A percentile compares a stretch with the other conserved stretches of the same genome.
Conservation (phyloP, 2,797 vertebrate genomes). For the Pygocentrus nattereri region DNA sequence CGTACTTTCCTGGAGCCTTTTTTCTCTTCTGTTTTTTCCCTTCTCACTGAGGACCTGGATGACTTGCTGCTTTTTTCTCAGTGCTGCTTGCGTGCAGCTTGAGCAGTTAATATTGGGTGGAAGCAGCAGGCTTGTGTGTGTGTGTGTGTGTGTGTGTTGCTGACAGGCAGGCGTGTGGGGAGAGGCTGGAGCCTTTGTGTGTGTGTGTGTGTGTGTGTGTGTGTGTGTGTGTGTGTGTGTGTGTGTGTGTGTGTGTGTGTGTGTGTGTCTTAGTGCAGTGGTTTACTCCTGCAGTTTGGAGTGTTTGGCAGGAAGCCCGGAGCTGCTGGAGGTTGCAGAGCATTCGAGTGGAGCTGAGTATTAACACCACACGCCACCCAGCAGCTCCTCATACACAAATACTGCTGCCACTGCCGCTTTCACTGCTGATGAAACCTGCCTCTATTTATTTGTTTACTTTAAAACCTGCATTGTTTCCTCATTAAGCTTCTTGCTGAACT, state of each 20-base stretch:
- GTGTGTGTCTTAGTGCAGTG: conserved; percentile 8
- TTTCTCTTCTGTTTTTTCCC: conserved; percentile 61
- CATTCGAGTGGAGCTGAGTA: conserved; percentile 31
- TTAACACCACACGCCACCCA: conserved; percentile 43
- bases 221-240: not conserved
- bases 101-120: conserved; percentile 40
- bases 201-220: conserved; percentile 14
- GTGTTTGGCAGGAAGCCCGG: conserved; percentile 45
- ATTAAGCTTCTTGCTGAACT: not conserved
- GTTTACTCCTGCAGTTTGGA: conserved; percentile 39
- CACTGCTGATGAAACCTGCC: not conserved
- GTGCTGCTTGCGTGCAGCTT: conserved; percentile 54
- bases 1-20: conserved; percentile 8
- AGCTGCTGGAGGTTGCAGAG: conserved; percentile 43
- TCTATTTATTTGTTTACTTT: conserved; percentile 18
- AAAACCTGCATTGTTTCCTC: conserved; percentile 12
- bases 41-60: conserved; percentile 52
- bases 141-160: conserved; percentile 3
- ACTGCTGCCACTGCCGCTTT: not conserved
- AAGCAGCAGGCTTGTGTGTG: conserved; percentile 42
- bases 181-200: not conserved
- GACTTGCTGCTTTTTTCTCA: not conserved
- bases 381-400: conserved; percentile 21
- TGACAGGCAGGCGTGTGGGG: conserved; percentile 39
- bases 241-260: conserved; percentile 16